Evolutionary conservation across 2,888 invertebrate genomes (phyloP), one percentile per base, ranked within the genome.

Genomic region (Linnaemya tessellans): DNA sequence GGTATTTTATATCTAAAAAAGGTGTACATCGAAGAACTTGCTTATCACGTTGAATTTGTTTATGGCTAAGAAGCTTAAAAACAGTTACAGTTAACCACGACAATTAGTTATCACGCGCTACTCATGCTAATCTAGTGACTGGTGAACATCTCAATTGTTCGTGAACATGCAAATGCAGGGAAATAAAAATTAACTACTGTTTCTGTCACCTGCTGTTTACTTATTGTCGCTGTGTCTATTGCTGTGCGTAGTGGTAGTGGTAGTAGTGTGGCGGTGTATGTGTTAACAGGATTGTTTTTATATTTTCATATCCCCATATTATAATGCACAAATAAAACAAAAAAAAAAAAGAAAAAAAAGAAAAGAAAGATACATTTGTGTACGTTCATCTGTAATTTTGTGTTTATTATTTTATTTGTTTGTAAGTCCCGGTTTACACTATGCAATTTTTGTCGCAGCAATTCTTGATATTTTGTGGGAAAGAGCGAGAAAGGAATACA

Each of bases 191-290:
- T 70, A 70, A 60, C 43, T 74, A 74, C 64, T 38, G 56, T 54
- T 65, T 15, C 54, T 85, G 83, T 70, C 78, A 75, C 74, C 81
- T 83, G 74, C 84, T 84, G 75, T 68, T 18, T 75, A 64, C 43
- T 35, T 67, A 46, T 18, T 54, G 13, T 67, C 73, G 18, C 15
- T 49, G 15, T 38, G 1, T 43, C 18, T 67, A n/a, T 49, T 49
- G 30, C 30, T 38, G 20, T 62, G n/a, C n/a, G 62, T 65, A 73
- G 60, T 67, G 11, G 8, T 46, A 49, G 41, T n/a, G 56, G 56
- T 43, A 62, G 13, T 46, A 67, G 43, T 73, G 60, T 70, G 20
- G 58, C 3, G 62, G 43, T 56, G 49, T 64, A 56, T 54, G 15
- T 13, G 56, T 49, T 30, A 30, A 30, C 30, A 30, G 2, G 5